Evolutionary conservation across 2,113 vertebrate species (phyloP).

Genomic region (Leptodactylus fuscus): DNA sequence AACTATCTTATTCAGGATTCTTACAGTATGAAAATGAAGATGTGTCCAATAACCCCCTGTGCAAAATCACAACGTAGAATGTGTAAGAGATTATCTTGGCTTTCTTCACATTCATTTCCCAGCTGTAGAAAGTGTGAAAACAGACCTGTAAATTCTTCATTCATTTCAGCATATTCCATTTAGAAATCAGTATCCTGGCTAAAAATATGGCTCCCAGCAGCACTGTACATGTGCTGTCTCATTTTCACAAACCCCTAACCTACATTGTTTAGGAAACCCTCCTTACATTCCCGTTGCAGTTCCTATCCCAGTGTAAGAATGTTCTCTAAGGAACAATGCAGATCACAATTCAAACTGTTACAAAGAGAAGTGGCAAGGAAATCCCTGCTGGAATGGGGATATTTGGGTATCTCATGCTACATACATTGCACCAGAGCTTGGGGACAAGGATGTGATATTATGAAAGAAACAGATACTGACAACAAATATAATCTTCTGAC

Average conservation of each 20-base stretch:
- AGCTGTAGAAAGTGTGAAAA: slow-evolving; percentile 51
- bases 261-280: slow-evolving; percentile 11
- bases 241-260: slow-evolving; percentile 32
- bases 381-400: slow-evolving; percentile 48
- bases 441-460: slow-evolving; percentile 51
- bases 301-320: slow-evolving; percentile 47
- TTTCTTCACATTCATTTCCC: slow-evolving; percentile 19
- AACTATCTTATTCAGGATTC: too few relatives aligned
- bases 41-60: background rate
- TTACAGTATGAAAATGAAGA: background rate
- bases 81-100: slow-evolving; percentile 9
- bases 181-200: slow-evolving; percentile 40
- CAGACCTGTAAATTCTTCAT: slow-evolving; percentile 35
- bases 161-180: slow-evolving; percentile 48
- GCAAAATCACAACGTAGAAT: background rate
- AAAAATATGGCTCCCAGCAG: slow-evolving; percentile 49
- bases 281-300: slow-evolving; percentile 28
- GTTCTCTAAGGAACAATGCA: slow-evolving; percentile 43
- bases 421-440: slow-evolving; percentile 45
- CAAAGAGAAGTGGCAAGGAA: slow-evolving; percentile 38
- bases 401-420: slow-evolving; percentile 57
- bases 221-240: slow-evolving; percentile 37
- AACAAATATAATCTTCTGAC: slow-evolving; percentile 56
- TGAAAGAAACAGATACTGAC: slow-evolving; percentile 56
- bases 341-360: slow-evolving; percentile 25